A percentile compares a stretch with the other conserved stretches of the same genome.
phyloP scores from a whole-genome alignment of 2,113 vertebrate species.

The Chaetops frenatus region DNA sequence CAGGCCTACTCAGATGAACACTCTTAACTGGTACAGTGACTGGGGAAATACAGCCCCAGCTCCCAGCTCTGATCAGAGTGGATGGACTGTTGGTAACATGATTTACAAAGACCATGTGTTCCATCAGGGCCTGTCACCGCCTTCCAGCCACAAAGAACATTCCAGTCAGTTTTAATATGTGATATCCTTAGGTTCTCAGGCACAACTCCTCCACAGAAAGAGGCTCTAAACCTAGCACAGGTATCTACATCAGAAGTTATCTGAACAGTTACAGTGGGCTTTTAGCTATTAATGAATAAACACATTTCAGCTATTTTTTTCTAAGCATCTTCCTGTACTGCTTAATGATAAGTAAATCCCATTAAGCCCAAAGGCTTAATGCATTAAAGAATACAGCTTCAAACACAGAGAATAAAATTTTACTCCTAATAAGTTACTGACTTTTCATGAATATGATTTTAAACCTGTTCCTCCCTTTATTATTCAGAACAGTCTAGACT shows the following conservation, averaged over 20 bases:
- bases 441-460: not conserved
- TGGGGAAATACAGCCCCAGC: not conserved
- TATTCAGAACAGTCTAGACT: not conserved
- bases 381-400: conserved; percentile 22
- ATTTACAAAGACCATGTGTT: not conserved
- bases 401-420: conserved; percentile 46
- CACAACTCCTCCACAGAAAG: not conserved
- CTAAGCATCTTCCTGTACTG: not conserved
- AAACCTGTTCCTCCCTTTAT: conserved; percentile 14
- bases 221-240: not conserved
- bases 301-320: not conserved
- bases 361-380: not conserved
- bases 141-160: not conserved
- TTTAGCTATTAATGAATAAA: not conserved
- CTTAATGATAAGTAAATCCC: not conserved
- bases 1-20: not conserved
- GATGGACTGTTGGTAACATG: not conserved
- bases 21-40: not conserved
- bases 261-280: not conserved
- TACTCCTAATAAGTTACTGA: not conserved
- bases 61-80: not conserved
- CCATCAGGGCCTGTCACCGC: not conserved
- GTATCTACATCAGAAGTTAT: not conserved
- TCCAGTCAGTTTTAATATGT: not conserved
- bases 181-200: not conserved